Percentiles rank a stretch among this genome's conserved stretches.
phyloP scores from a whole-genome alignment of 2,797 vertebrate species.

The Hyperoplus immaculatus region DNA sequence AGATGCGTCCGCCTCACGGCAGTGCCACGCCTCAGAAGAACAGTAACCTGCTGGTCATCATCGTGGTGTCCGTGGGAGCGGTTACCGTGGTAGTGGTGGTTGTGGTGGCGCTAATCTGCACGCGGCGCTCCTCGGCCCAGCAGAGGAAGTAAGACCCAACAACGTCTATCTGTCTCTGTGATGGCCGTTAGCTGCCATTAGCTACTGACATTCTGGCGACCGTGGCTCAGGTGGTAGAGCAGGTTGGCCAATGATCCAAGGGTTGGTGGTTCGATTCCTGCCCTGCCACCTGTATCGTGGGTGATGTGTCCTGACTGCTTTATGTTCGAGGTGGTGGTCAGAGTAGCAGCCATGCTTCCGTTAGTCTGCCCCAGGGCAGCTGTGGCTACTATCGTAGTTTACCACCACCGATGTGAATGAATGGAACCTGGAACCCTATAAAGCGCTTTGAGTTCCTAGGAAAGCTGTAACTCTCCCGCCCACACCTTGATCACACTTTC shows the following conservation, averaged over 20 bases:
- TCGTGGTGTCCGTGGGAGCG: constrained; percentile 91
- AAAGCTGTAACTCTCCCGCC: neutral
- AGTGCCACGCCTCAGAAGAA: constrained; percentile 93
- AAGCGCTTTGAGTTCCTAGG: too few relatives aligned
- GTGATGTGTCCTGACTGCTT: constrained; percentile 1
- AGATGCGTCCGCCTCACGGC: constrained; percentile 94
- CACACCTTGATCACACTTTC: neutral
- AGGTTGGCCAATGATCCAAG: too few relatives aligned
- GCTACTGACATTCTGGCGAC: neutral
- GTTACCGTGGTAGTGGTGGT: constrained; percentile 89
- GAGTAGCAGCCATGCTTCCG: too few relatives aligned
- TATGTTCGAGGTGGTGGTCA: neutral
- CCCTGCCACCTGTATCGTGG: constrained; percentile 13
- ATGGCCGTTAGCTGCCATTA: constrained; percentile 13
- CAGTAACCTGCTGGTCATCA: constrained; percentile 92
- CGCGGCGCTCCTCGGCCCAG: constrained; percentile 91
- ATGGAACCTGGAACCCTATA: too few relatives aligned
- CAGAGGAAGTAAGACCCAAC: constrained; percentile 91
- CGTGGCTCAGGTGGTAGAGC: too few relatives aligned
- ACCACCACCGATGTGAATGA: too few relatives aligned
- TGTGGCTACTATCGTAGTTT: too few relatives aligned
- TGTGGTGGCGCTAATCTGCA: constrained; percentile 92
- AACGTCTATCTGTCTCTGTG: neutral
- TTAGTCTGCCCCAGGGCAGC: too few relatives aligned
- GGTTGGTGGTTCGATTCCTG: too few relatives aligned